Base-by-base conservation (phyloP, 2,888 invertebrate genomes). In the Argyresthia albistria region DNA sequence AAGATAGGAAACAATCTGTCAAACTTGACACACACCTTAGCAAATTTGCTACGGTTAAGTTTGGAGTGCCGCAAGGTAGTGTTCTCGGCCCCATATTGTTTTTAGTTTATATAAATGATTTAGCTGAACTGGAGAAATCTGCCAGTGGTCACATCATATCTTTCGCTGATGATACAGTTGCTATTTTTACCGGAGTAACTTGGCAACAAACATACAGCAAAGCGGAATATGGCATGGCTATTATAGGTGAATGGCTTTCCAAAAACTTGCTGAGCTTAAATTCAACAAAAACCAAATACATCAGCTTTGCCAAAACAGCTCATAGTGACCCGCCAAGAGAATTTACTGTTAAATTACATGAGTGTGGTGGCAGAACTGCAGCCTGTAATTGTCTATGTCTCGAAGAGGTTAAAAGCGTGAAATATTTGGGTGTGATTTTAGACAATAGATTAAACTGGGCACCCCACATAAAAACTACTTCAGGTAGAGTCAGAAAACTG, bases 21-120 rank as follows among this genome's bases (percentile, higher is more conserved):
- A 39, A n/a, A 8, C 10, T 39, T 11, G 39, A n/a, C 10, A 3
- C 9, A 11, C 9, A 39, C 9, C 9, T 39, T 11, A 39, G 39
- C 39, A n/a, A 39, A 11, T n/a, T n/a, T 39, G n/a, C n/a, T 11
- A 9, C 8, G 9, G 39, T 39, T n/a, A 39, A 39, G 9, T 39
- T 11, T n/a, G 39, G 39, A n/a, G 39, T 39, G 10, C 39, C 39
- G 3, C 39, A 39, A 39, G 39, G 39, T 11, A 39, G 39, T n/a
- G n/a, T 39, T 6, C 39, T 39, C 8, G 39, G 39, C 39, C 39
- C 39, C 39, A 39, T n/a, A 1, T n/a, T 39, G 9, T 39, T 39
- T 35, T 37, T 10, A 15, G 45, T 15, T 47, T 56, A 3, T 37
- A 58, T 46, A 57, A 57, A 56, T 48, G 39, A 39, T 39, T n/a